phyloP scores from a whole-genome alignment of 2,797 vertebrate species.

The Craterocephalus amniculus region DNA sequence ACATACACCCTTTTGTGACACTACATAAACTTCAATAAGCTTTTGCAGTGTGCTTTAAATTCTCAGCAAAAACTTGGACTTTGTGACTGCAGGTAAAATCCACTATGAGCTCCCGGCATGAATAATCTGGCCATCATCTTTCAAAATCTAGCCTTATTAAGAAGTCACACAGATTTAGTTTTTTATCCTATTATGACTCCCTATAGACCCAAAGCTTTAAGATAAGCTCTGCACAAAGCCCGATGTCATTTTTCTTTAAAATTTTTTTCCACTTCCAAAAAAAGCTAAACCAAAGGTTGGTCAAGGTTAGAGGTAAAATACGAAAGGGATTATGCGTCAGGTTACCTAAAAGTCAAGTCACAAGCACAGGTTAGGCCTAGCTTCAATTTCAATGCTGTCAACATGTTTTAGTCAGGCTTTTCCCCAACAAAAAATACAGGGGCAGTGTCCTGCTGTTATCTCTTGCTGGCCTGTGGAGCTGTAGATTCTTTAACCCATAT shows the following conservation, averaged over 20 bases:
- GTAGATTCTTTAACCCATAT: constrained; percentile 72
- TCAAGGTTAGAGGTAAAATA: too few species aligned
- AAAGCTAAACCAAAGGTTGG: too few species aligned
- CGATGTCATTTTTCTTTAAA: neutral
- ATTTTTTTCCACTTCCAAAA: too few species aligned
- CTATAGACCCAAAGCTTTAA: constrained; percentile 11
- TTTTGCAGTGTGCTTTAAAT: constrained; percentile 30
- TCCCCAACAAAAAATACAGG: constrained; percentile 22
- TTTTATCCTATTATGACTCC: constrained; percentile 6
- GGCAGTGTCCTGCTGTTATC: constrained; percentile 41
- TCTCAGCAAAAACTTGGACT: constrained; percentile 43
- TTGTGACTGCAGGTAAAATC: constrained; percentile 44
- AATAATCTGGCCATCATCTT: constrained; percentile 44
- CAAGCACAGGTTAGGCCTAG: neutral
- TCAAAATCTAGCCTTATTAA: constrained; percentile 36
- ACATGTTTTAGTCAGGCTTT: constrained; percentile 3
- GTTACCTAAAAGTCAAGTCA: neutral
- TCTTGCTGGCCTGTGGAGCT: constrained; percentile 29
- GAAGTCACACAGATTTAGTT: constrained; percentile 17
- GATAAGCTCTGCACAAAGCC: neutral
- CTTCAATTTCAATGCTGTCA: constrained; percentile 24
- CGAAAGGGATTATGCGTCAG: too few species aligned
- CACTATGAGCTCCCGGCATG: constrained; percentile 33
- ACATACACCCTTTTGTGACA: constrained; percentile 10
- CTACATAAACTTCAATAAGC: constrained; percentile 50